These are phyloP conservation scores for Piprites chloris DNA, from an alignment of 2,113 vertebrate genomes.

Conservation along the genomic window DNA sequence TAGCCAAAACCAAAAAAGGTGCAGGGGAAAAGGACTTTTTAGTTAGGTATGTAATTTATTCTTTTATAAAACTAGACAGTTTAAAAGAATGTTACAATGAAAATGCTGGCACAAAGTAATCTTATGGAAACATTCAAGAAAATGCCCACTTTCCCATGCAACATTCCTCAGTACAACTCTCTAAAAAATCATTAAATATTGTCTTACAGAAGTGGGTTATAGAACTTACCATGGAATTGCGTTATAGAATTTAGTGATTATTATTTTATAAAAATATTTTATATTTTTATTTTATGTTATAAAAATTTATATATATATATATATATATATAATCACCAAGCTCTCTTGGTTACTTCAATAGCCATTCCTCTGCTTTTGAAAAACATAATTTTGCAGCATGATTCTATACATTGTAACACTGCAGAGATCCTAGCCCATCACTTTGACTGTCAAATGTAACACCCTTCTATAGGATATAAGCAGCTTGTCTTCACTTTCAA, in stretches of 20 bases:
- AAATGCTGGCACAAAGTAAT: not conserved
- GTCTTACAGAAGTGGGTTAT: not conserved
- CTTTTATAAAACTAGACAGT: not conserved
- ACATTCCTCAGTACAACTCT: not conserved
- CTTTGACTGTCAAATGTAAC: slow-evolving; percentile 18
- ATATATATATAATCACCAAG: not conserved
- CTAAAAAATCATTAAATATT: not conserved
- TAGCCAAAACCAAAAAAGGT: not conserved
- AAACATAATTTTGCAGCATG: not conserved
- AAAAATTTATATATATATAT: too few relatives aligned
- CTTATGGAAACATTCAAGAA: not conserved
- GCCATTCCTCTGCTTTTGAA: not conserved
- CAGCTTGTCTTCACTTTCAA: slow-evolving; percentile 51
- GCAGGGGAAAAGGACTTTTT: not conserved
- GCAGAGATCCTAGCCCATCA: not conserved
- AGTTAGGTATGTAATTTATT: not conserved
- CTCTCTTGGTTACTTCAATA: not conserved
- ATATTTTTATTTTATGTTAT: too few relatives aligned
- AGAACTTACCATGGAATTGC: not conserved
- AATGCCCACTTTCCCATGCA: not conserved
- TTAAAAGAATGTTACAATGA: not conserved
- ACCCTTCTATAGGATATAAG: slow-evolving; percentile 32
- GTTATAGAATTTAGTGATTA: not conserved
- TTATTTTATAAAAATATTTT: not conserved
- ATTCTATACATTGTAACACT: not conserved